Base-by-base conservation (phyloP, 2,888 invertebrate species). In the Calameuta pallipes region DNA sequence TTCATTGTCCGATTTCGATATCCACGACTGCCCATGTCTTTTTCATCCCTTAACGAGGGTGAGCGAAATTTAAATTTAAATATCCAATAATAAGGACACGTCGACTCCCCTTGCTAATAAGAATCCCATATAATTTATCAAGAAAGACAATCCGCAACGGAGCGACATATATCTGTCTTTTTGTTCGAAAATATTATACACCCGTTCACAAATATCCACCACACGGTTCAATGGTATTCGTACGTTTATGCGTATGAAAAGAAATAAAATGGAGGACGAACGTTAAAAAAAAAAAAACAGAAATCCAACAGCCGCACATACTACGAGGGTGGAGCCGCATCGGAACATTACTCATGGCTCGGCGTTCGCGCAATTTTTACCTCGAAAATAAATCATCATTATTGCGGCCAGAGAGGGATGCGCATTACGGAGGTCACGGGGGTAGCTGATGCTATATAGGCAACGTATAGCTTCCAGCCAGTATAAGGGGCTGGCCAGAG, bases 311-410 rank as follows among this genome's bases (percentile, higher is more conserved):
- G 84, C 83, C 87, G 86, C 86, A 82, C 41, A 41, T 41, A 41
- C 15, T 15, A 41, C 56, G 56, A 56, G 83, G 85, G 86, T 84
- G 85, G 86, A 85, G 85, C 84, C 91, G 92, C 90, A 92, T 90
- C 90, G 91, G 92, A 91, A 92, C 92, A 93, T 93, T 93, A 93
- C 92, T 93, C 93, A 93, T 92, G 91, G 92, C 92, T 91, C 91
- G 91, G 92, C 91, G 92, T 91, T 91, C 92, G 92, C 92, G 92
- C 92, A 92, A 93, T 93, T 93, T 93, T 93, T 93, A 92, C 90
- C 92, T 91, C 92, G 92, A 92, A 92, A 90, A 93, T 93, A 93
- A 93, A 93, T 93, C 93, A 93, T 93, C 93, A 93, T 93, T 93
- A 93, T 93, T 93, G 86, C 86, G 93, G 92, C 92, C 91, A 89